These are phyloP conservation scores for Diabrotica undecimpunctata DNA, from an alignment of 1,140 invertebrate genomes.

Conservation along the genomic window DNA sequence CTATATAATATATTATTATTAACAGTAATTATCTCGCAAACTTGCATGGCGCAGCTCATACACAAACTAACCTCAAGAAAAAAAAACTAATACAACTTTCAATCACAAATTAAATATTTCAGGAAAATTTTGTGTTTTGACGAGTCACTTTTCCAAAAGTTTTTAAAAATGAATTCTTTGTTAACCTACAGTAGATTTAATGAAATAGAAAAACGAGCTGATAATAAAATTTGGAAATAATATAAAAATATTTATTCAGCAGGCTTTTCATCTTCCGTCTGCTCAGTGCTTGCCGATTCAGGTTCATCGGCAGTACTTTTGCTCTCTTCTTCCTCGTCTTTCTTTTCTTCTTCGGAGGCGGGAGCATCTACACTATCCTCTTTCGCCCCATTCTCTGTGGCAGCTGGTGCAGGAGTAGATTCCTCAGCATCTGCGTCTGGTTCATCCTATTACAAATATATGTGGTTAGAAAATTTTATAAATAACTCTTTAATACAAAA, in stretches of 20 bases:
- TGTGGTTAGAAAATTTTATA: background rate
- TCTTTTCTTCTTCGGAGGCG: slow-evolving; percentile 33
- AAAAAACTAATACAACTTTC: slow-evolving; percentile 12
- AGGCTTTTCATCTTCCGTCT: slow-evolving; percentile 32
- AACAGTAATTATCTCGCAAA: slow-evolving; percentile 21
- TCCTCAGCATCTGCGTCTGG: background rate
- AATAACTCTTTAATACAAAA: too few species aligned
- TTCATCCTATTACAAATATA: background rate
- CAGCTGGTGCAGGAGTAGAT: slow-evolving; percentile 23
- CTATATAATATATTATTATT: slow-evolving; percentile 21
- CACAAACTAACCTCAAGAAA: slow-evolving; percentile 19
- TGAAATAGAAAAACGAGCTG: slow-evolving; percentile 32
- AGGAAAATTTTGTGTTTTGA: slow-evolving; percentile 4
- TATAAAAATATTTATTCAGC: slow-evolving; percentile 35
- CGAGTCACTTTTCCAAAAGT: background rate
- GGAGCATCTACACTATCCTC: slow-evolving; percentile 37
- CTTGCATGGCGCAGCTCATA: slow-evolving; percentile 15
- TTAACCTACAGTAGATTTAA: slow-evolving; percentile 38
- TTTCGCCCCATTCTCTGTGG: slow-evolving; percentile 44
- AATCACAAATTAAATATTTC: slow-evolving; percentile 17
- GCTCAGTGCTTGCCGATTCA: slow-evolving; percentile 26
- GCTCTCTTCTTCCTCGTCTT: slow-evolving; percentile 33
- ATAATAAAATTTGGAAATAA: slow-evolving; percentile 11
- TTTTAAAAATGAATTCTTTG: background rate
- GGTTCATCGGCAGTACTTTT: slow-evolving; percentile 29